Evolutionary conservation across 2,888 invertebrate species (phyloP).

Genomic region (Scelioninae gen. 2): DNA sequence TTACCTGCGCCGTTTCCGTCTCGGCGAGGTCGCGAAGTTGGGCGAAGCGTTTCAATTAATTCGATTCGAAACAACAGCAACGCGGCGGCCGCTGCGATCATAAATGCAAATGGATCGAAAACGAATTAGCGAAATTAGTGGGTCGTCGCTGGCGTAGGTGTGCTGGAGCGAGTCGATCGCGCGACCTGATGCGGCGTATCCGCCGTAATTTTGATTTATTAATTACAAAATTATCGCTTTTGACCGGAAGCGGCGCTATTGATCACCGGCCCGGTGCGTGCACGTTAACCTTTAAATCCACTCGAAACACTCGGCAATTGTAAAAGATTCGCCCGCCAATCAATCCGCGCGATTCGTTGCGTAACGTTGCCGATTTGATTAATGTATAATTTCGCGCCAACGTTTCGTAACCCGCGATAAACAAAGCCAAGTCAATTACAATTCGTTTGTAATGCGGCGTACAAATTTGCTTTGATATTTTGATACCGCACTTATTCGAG

Average conservation of each 20-base stretch:
- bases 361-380: constrained; percentile 32
- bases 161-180: constrained; percentile 37
- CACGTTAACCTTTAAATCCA: constrained; percentile 40
- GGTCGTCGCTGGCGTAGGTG: constrained; percentile 51
- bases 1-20: constrained; percentile 10
- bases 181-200: constrained; percentile 34
- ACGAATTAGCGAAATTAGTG: constrained; percentile 64
- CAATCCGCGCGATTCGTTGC: constrained; percentile 34
- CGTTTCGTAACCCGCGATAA: constrained; percentile 41
- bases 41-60: constrained; percentile 61
- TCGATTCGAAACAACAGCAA: constrained; percentile 62
- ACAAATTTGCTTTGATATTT: constrained; percentile 35
- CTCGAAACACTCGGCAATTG: constrained; percentile 33
- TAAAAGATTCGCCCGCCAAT: constrained; percentile 37
- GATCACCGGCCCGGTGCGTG: constrained; percentile 29
- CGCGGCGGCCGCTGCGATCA: constrained; percentile 58
- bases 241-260: constrained; percentile 49
- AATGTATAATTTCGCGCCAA: constrained; percentile 45
- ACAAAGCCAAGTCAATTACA: constrained; percentile 35
- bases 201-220: constrained; percentile 62
- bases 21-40: constrained; percentile 27
- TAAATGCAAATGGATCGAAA: constrained; percentile 64
- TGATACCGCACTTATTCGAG: constrained; percentile 23
- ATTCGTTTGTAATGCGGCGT: constrained; percentile 33
- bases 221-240: constrained; percentile 61